Base-by-base conservation (phyloP, 2,797 vertebrate species). In the Parauchenoglanis ngamensis region DNA sequence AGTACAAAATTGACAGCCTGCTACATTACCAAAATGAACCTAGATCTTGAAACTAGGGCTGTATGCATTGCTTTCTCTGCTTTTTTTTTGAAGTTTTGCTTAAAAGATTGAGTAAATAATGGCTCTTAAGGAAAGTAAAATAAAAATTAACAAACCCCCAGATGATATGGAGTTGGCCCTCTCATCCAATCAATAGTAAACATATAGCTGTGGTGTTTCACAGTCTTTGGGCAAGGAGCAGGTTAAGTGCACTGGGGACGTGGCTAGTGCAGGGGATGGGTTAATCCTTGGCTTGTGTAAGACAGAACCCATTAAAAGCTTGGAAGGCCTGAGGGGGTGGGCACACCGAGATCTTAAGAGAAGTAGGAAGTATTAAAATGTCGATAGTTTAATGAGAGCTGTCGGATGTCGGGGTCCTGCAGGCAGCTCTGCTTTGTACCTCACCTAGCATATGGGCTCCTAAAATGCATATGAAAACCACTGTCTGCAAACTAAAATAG, bases 361-460 rank as follows among this genome's bases (percentile, higher is more conserved):
- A 90, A 92, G 90, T 92, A 88, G 90, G 89, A 79, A 91, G 89
- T 88, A 84, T 88, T 93, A 92, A 93, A 91, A 91, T 93, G 92
- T 94, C 92, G 87, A 93, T 93, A 88, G 80, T 86, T 88, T 89
- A 90, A 88, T 88, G 83, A 89, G 87, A 88, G 79, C 84, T 79
- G 84, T 88, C 57, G 76, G 89, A 88, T 40, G 77, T 79, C 49
- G 63, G n/a, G 49, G 90, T 88, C 89, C 89, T 89, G 86, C 88
- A 57, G 28, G 89, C 91, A 93, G 92, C 90, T 88, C 79, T 86
- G 72, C 84, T 85, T 86, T 40, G 87, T 85, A 61, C 78, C 84
- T 81, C 77, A 15, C 68, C 46, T 73, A 70, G 68, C 76, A 73
- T 85, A 80, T 19, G 52, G 35, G 44, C 68, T 61, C 25, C 70